Conservation (phyloP, 2,113 vertebrate genomes). For the Tenrec ecaudatus region DNA sequence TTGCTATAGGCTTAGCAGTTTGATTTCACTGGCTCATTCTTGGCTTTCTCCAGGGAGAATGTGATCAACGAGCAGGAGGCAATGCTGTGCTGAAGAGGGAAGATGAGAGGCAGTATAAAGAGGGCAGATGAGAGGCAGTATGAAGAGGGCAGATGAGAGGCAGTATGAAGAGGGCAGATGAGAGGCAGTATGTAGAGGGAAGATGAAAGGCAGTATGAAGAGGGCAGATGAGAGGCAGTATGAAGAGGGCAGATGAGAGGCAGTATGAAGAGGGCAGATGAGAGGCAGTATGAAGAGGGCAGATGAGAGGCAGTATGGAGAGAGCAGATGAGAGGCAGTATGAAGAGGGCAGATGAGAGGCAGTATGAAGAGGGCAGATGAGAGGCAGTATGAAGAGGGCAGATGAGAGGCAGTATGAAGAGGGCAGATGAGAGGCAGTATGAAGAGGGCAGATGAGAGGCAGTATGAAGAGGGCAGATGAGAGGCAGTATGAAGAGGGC, state of each 20-base stretch:
- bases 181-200: no score
- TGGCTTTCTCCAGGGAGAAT: slow-evolving; percentile 33
- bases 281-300: neutral
- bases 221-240: slow-evolving; percentile 15
- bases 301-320: slow-evolving; percentile 49
- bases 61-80: neutral
- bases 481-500: neutral
- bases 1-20: neutral
- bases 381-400: neutral
- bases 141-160: slow-evolving; percentile 1
- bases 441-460: slow-evolving; percentile 1
- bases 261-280: neutral
- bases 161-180: neutral
- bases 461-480: neutral
- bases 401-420: slow-evolving; percentile 33
- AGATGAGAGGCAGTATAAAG: slow-evolving; percentile 22
- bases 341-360: slow-evolving; percentile 1
- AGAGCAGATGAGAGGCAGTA: no score
- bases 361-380: neutral
- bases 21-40: neutral
- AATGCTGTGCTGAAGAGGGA: neutral
- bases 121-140: slow-evolving; percentile 15
- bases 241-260: slow-evolving; percentile 1
- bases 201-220: no score
- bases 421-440: slow-evolving; percentile 15